phyloP scores from a whole-genome alignment of 2,888 invertebrate species.

The Trissonchulus latispiculum region DNA sequence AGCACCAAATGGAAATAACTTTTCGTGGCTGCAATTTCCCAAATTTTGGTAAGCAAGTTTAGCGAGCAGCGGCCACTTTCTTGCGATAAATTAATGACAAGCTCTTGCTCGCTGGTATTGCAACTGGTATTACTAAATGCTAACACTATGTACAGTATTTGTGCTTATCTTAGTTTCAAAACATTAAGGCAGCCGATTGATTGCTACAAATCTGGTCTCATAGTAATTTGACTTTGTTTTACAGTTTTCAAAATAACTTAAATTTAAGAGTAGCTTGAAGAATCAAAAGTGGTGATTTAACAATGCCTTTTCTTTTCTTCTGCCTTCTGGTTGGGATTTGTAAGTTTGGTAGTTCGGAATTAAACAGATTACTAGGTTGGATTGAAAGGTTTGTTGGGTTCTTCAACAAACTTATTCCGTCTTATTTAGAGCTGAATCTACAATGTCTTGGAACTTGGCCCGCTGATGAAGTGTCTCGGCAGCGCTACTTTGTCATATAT shows the following conservation, averaged over 20 bases:
- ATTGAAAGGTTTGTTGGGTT: too few relatives aligned
- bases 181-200: too few relatives aligned
- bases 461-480: background rate
- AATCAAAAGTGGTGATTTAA: background rate
- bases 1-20: constrained; percentile 13
- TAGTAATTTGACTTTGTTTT: too few relatives aligned
- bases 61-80: background rate
- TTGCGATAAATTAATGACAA: background rate
- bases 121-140: too few relatives aligned
- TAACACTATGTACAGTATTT: background rate
- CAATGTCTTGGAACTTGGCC: constrained; percentile 21
- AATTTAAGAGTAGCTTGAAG: too few relatives aligned
- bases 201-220: too few relatives aligned
- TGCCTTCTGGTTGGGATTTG: too few relatives aligned
- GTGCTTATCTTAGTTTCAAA: too few relatives aligned
- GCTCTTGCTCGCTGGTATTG: background rate
- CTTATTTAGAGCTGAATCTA: constrained; percentile 17
- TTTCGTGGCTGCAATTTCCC: constrained; percentile 19
- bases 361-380: background rate
- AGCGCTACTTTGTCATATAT: constrained; percentile 22
- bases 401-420: too few relatives aligned
- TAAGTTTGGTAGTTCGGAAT: background rate
- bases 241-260: too few relatives aligned
- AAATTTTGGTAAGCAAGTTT: constrained; percentile 5
- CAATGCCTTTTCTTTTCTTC: background rate